Evolutionary conservation across 1,140 invertebrate species (phyloP), one percentile per base, ranked within the genome.

Genomic region (Euura saliciscinereae): DNA sequence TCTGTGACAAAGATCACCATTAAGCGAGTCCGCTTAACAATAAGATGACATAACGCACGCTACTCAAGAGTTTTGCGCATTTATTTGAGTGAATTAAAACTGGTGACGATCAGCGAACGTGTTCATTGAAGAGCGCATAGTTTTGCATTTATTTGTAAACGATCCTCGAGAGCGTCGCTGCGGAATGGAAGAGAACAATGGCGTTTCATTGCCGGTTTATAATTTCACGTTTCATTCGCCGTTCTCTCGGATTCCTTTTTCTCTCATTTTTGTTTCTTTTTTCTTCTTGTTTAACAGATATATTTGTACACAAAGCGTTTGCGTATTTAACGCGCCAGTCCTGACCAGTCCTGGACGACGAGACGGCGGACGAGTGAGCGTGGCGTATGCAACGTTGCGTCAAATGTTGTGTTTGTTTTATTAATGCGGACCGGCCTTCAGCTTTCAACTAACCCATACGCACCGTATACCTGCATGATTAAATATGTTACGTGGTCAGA

Each of bases 401-500:
- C 77, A 82, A 81, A 80, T 76, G 78, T 82, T 83, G 76, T 83
- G 82, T 83, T 84, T 84, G 83, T 84, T 84, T 84, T 84, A 83
- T 84, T 83, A 83, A 84, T 83, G 80, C 76, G 76, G 68, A 67
- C 71, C 78, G 79, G 79, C 80, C 78, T 81, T 80, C 69, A 78
- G 76, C 81, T 79, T 82, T 82, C 76, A 67, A 67, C 13, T 44
- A 59, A 4, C 51, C 28, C 51, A 59, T 59, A 59, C 51, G 51
- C 51, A 59, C 51, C 51, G 51, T 59, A n/a, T 6, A n/a, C 51
- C 51, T 59, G 51, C 51, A 59, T 59, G 51, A 59, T 59, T 59
- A 59, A 59, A 59, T 59, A 59, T 59, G 51, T 59, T 11, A 59
- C 51, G 8, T 59, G 51, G 51, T 4, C 13, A 59, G 8, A n/a